These are phyloP conservation scores for Drosophila infuscata DNA, from an alignment of 2,888 invertebrate genomes.

Conservation along the genomic window DNA sequence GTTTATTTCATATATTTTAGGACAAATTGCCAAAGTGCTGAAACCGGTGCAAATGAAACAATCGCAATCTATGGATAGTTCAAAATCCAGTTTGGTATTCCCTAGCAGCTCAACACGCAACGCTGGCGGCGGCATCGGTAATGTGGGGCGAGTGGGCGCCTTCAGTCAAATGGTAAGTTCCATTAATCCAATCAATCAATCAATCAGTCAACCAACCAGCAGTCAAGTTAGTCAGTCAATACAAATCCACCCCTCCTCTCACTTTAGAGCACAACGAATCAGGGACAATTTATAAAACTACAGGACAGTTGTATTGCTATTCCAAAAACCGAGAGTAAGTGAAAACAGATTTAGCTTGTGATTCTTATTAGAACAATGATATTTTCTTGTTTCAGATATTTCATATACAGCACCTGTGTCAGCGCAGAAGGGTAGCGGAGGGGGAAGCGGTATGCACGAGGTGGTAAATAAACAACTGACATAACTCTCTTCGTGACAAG, in stretches of 20 bases:
- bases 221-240: neutral
- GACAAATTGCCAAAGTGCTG: constrained; percentile 83
- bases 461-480: constrained; percentile 52
- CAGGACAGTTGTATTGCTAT: constrained; percentile 78
- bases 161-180: constrained; percentile 80
- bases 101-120: constrained; percentile 61
- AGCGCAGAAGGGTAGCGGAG: constrained; percentile 65
- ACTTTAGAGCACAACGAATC: constrained; percentile 78
- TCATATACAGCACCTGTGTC: constrained; percentile 79
- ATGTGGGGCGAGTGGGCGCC: constrained; percentile 74
- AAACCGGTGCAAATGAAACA: constrained; percentile 82
- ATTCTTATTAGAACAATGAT: neutral
- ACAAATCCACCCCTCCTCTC: neutral
- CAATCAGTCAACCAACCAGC: neutral
- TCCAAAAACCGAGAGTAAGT: constrained; percentile 82
- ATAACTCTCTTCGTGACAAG: neutral
- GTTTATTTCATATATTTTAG: constrained; percentile 58
- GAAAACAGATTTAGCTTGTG: neutral
- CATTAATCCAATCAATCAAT: neutral
- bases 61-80: constrained; percentile 67
- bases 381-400: constrained; percentile 66
- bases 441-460: constrained; percentile 49
- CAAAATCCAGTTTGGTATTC: constrained; percentile 57
- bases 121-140: constrained; percentile 58
- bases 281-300: constrained; percentile 82